Evolutionary conservation across 2,888 invertebrate genomes (phyloP), one percentile per base, ranked within the genome.

Genomic region (Cryptus viduatorius): DNA sequence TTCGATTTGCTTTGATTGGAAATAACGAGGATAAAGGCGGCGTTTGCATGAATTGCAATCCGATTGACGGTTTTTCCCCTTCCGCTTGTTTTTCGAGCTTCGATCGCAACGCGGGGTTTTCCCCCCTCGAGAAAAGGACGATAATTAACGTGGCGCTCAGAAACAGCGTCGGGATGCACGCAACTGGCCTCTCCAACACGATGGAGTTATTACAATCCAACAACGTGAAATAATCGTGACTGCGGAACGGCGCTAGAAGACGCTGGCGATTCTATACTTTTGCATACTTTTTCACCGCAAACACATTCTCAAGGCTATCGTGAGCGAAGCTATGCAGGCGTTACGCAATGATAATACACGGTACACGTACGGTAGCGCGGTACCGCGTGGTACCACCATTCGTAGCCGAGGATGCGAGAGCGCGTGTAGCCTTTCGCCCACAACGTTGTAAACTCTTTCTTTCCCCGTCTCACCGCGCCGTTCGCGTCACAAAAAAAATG

Each of bases 271-370:
- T 78, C 59, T 46, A 50, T 61, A 68, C 77, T 79, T 71, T 71
- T 71, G 61, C 61, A 71, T 48, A 71, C 64, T 69, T 79, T 67
- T 48, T 61, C 61, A n/a, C 31, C 78, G 59, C 65, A 76, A 65
- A 59, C 69, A 79, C 71, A 69, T 37, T 77, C 46, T 81, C 83
- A 83, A 81, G 83, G 78, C 81, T 81, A 81, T 69, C 80, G 75
- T 65, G 67, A 7, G 68, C 68, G 37, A 42, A 76, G 67, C 69
- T 75, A 56, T 42, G 77, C 77, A 67, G 53, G 42, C 67, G 72
- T 86, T 86, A 86, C 77, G 86, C 81, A 86, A 86, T 85, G 67
- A 64, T 81, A 84, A 82, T 80, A 31, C 79, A 80, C 72, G 61
- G 65, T 31, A 64, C 81, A 53, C 56, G 61, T 64, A 56, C 31